These are phyloP conservation scores for Laterallus jamaicensis DNA, from an alignment of 2,113 vertebrate species.

Conservation along the genomic window DNA sequence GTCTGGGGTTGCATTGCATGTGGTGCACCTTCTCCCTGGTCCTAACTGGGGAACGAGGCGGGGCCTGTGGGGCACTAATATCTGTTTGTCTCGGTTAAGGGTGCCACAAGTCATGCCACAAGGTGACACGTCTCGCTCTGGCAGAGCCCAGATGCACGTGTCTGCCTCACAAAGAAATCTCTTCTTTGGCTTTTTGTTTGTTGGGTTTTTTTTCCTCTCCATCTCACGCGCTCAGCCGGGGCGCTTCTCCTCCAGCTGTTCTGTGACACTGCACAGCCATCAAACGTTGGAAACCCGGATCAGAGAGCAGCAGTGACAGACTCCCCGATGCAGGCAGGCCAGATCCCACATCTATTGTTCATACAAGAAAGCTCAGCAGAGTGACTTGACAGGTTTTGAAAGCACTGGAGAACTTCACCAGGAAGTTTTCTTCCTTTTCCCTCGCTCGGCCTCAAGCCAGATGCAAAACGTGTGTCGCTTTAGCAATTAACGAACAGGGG, in stretches of 20 bases:
- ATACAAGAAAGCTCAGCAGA: neutral
- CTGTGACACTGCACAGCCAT: neutral
- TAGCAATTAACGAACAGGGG: neutral
- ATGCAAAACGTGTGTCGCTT: neutral
- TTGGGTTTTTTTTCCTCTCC: neutral
- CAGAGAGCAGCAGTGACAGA: slow-evolving; percentile 48
- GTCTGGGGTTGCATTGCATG: fast-evolving
- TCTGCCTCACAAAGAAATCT: slow-evolving; percentile 34
- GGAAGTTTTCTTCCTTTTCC: slow-evolving; percentile 15
- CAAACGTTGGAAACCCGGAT: neutral
- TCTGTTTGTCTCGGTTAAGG: neutral
- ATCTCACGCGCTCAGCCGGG: neutral
- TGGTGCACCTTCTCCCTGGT: neutral
- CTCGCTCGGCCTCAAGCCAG: neutral
- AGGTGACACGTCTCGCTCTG: neutral
- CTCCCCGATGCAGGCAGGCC: slow-evolving; percentile 13
- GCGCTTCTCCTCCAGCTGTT: slow-evolving; percentile 39
- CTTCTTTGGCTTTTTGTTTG: neutral
- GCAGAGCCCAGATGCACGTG: neutral
- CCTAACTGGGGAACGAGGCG: fast-evolving
- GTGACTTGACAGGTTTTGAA: slow-evolving; percentile 27
- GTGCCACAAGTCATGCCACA: fast-evolving
- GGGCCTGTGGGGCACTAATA: neutral
- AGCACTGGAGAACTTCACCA: slow-evolving; percentile 23
- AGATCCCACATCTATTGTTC: slow-evolving; percentile 52